Conservation (phyloP, 2,113 vertebrate genomes). For the Stomatorhinus ivindoensis region DNA sequence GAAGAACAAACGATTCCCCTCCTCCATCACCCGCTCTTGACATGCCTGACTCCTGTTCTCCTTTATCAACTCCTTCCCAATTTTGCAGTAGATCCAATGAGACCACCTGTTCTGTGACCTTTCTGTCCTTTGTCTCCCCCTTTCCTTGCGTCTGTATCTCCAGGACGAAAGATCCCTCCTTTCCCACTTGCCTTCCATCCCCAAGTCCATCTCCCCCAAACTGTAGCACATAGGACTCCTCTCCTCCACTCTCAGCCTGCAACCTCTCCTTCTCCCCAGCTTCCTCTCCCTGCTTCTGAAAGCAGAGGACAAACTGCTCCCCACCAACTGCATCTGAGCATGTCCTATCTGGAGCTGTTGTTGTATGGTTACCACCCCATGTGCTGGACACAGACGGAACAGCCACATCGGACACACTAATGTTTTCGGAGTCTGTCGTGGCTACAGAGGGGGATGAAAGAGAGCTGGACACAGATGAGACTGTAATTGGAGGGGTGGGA, state of each 20-base stretch:
- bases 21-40: slow-evolving; percentile 35
- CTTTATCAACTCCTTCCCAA: slow-evolving; percentile 50
- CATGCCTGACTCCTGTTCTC: slow-evolving; percentile 29
- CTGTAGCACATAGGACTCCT: slow-evolving; percentile 56
- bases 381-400: slow-evolving; percentile 21
- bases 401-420: slow-evolving; percentile 18
- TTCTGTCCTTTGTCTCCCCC: slow-evolving; percentile 40
- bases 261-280: slow-evolving; percentile 32
- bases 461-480: slow-evolving; percentile 3
- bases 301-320: slow-evolving; percentile 61
- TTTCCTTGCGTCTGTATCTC: slow-evolving; percentile 53
- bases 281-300: slow-evolving; percentile 47
- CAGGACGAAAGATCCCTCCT: slow-evolving; percentile 52
- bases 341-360: slow-evolving; percentile 29
- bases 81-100: slow-evolving; percentile 53
- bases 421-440: slow-evolving; percentile 28
- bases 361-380: slow-evolving; percentile 21
- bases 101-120: slow-evolving; percentile 49
- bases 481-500: slow-evolving; percentile 18
- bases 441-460: slow-evolving; percentile 5
- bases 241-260: slow-evolving; percentile 22
- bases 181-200: slow-evolving; percentile 31
- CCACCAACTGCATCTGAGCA: slow-evolving; percentile 33
- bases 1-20: slow-evolving; percentile 57
- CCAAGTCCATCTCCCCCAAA: slow-evolving; percentile 48